These are phyloP conservation scores for Phataginus tetradactyla DNA, from an alignment of 2,797 vertebrate genomes.

Conservation along the genomic window DNA sequence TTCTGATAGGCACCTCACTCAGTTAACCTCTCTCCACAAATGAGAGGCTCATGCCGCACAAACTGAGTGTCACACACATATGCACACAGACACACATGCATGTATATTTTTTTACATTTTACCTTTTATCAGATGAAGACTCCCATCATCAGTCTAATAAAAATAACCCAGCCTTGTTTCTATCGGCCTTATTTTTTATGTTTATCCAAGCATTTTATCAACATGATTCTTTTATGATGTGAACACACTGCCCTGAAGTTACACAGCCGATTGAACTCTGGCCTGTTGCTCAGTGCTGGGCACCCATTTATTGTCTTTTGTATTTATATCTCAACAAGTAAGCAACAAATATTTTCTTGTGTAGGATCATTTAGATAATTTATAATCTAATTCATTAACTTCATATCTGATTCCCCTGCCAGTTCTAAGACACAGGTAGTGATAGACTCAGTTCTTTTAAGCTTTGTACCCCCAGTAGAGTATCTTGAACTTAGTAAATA, in stretches of 20 bases:
- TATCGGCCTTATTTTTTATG: neutral
- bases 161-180: neutral
- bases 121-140: neutral
- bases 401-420: neutral
- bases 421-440: neutral
- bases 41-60: neutral
- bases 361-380: neutral
- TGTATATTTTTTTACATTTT: neutral
- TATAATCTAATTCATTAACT: neutral
- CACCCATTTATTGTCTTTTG: neutral
- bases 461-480: neutral
- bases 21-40: neutral
- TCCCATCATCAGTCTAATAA: neutral
- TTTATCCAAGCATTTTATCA: neutral
- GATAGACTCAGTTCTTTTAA: neutral
- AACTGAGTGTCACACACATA: neutral
- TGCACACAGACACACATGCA: neutral
- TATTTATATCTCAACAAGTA: neutral
- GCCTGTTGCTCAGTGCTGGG: neutral
- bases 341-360: neutral
- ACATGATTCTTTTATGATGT: neutral
- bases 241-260: neutral
- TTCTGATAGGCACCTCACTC: neutral
- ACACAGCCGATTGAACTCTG: neutral
- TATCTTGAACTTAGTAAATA: neutral